These are phyloP conservation scores for Choreutis nemorana DNA, from an alignment of 2,888 invertebrate species.

Conservation along the genomic window DNA sequence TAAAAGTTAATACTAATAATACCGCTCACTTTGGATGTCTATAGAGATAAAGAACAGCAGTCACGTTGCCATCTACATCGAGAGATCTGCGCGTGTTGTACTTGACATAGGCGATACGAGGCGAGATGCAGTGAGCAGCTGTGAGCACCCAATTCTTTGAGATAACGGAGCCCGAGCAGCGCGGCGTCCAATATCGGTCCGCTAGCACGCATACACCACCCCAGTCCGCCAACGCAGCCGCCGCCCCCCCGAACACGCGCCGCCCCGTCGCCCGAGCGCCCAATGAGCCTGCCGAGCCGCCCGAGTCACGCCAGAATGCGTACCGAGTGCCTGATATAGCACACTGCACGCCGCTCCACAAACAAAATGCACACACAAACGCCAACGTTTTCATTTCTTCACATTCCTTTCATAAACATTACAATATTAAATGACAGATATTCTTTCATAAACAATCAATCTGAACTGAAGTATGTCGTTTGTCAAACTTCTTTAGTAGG, in stretches of 20 bases:
- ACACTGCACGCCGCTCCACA: not conserved
- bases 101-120: slow-evolving; percentile 32
- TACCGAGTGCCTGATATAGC: slow-evolving; percentile 17
- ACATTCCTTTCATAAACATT: too few relatives aligned
- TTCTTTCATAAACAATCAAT: too few relatives aligned
- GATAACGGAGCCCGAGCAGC: slow-evolving; percentile 37
- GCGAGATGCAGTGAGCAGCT: slow-evolving; percentile 43
- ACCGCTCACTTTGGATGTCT: slow-evolving; percentile 33
- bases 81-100: slow-evolving; percentile 30
- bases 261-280: slow-evolving; percentile 16
- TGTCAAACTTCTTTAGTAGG: too few relatives aligned
- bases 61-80: slow-evolving; percentile 20
- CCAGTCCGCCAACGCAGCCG: slow-evolving; percentile 16
- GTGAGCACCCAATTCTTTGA: slow-evolving; percentile 42
- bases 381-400: too few relatives aligned
- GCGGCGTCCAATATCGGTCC: slow-evolving; percentile 32
- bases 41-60: slow-evolving; percentile 31
- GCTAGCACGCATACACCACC: slow-evolving; percentile 21
- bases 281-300: slow-evolving; percentile 10
- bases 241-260: slow-evolving; percentile 39
- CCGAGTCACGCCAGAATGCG: slow-evolving; percentile 21
- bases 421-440: too few relatives aligned
- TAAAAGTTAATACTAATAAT: too few relatives aligned
- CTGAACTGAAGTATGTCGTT: too few relatives aligned
- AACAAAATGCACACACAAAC: too few relatives aligned